These are phyloP conservation scores for Lasioglossum oenotherae DNA, from an alignment of 2,888 invertebrate species.

Conservation along the genomic window DNA sequence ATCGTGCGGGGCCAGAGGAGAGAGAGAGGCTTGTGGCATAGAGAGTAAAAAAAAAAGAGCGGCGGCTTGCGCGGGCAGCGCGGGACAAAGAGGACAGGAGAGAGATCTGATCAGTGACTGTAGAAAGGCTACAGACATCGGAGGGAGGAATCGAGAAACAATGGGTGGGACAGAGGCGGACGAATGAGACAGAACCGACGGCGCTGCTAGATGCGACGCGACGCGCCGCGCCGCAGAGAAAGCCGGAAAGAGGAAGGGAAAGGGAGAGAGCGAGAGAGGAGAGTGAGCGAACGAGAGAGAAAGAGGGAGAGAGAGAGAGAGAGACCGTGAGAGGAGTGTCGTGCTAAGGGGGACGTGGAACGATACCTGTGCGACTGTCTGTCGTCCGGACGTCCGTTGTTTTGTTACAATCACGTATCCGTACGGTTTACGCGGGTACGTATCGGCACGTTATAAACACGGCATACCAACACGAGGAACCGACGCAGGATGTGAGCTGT, in stretches of 20 bases:
- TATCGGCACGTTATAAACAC: conserved; percentile 63
- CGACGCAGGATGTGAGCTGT: conserved; percentile 81
- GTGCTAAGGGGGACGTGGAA: conserved; percentile 78
- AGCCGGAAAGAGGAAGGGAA: conserved; percentile 34
- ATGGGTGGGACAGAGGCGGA: conserved; percentile 44
- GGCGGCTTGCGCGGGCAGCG: conserved; percentile 5
- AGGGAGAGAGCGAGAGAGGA: background rate
- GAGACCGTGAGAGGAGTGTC: conserved; percentile 64
- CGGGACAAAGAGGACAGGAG: conserved; percentile 53
- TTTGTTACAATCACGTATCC: conserved; percentile 84
- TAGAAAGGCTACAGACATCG: conserved; percentile 50
- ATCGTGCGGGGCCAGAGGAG: background rate
- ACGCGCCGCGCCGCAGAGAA: conserved; percentile 25
- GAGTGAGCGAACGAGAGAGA: conserved; percentile 35
- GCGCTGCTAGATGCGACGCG: background rate
- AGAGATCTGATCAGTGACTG: conserved; percentile 60
- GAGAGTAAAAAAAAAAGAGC: conserved; percentile 6
- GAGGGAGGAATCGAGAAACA: conserved; percentile 58
- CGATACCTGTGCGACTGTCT: conserved; percentile 84
- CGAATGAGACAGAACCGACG: conserved; percentile 45
- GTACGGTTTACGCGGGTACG: conserved; percentile 65
- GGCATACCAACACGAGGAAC: conserved; percentile 69
- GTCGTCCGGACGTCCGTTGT: conserved; percentile 84
- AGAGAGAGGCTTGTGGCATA: conserved; percentile 9
- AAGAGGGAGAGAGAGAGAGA: conserved; percentile 30